Evolutionary conservation across 2,888 invertebrate species (phyloP), one percentile per base, ranked within the genome.

Genomic region (Teleiodes luculella): DNA sequence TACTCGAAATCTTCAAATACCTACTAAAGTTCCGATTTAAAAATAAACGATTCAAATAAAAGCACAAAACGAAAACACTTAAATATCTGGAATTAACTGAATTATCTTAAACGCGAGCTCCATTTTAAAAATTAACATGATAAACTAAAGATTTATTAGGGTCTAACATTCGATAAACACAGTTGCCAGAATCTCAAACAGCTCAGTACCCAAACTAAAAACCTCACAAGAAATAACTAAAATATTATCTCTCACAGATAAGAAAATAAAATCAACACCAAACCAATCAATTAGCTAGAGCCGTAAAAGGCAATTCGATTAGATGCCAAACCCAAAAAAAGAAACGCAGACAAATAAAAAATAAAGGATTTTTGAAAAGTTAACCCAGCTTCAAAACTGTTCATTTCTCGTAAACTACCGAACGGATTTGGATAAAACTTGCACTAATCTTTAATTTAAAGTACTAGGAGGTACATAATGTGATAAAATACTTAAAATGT

Each of bases 251-350:
- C 51, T 49, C 39, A 56, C 35, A 65, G 67, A 72, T 68, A 72
- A 74, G 60, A 65, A 69, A 64, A 65, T 65, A 65, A 74, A 73
- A 74, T 71, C 74, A 74, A 76, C 71, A 76, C 67, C 68, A 72
- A 72, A 76, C 73, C 80, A 79, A 84, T 84, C 85, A 86, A 86
- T 86, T 86, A 85, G 83, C 74, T 68, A 72, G 66, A 67, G 71
- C 72, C 72, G 71, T 71, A 69, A 72, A 73, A 61, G 72, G 64
- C 76, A 78, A 80, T 77, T 74, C 73, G 76, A 78, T 78, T 78
- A 76, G 67, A 76, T 72, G 67, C 68, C 65, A 53, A 45, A 39
- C 59, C 56, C 68, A 67, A 70, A 77, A 74, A 78, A 77, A 74
- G 58, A 61, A 60, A 59, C 55, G 24, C 33, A 47, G 47, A 33